These are phyloP conservation scores for Lipophrys pholis DNA, from an alignment of 2,113 vertebrate genomes.

Conservation along the genomic window DNA sequence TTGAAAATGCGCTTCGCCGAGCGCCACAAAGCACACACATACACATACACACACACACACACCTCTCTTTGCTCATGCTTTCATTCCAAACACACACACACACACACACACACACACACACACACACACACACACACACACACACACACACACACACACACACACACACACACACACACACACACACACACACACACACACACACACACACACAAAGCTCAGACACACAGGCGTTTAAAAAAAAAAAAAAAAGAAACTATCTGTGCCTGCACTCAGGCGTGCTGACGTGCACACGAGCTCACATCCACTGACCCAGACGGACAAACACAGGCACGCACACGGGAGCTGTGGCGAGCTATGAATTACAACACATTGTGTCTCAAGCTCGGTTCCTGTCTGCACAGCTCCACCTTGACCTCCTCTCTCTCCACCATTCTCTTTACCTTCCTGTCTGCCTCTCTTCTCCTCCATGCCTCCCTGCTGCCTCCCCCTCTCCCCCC, in stretches of 20 bases:
- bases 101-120: conserved; percentile 53
- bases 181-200: conserved; percentile 90
- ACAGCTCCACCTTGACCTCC: conserved; percentile 79
- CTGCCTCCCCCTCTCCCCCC: conserved; percentile 85
- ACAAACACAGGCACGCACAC: conserved; percentile 71
- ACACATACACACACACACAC: conserved; percentile 48
- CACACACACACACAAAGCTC: conserved; percentile 19
- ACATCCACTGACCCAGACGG: conserved; percentile 74
- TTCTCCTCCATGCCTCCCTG: conserved; percentile 45
- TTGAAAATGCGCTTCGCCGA: conserved; percentile 95
- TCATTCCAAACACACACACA: conserved; percentile 40
- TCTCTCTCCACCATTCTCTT: conserved; percentile 80
- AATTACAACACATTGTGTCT: conserved; percentile 94
- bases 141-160: conserved; percentile 27
- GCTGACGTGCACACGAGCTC: conserved; percentile 42
- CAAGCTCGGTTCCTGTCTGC: conserved; percentile 78
- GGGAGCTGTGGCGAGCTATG: conserved; percentile 92
- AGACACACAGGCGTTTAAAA: conserved; percentile 61
- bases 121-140: conserved; percentile 40
- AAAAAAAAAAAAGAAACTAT: conserved; percentile 48
- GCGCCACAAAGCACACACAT: conserved; percentile 95
- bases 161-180: conserved; percentile 51
- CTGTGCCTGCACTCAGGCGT: conserved; percentile 62
- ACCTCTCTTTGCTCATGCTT: conserved; percentile 51
- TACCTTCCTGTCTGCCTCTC: conserved; percentile 85